Base-by-base conservation (phyloP, 2,888 invertebrate genomes). In the Myathropa florea region DNA sequence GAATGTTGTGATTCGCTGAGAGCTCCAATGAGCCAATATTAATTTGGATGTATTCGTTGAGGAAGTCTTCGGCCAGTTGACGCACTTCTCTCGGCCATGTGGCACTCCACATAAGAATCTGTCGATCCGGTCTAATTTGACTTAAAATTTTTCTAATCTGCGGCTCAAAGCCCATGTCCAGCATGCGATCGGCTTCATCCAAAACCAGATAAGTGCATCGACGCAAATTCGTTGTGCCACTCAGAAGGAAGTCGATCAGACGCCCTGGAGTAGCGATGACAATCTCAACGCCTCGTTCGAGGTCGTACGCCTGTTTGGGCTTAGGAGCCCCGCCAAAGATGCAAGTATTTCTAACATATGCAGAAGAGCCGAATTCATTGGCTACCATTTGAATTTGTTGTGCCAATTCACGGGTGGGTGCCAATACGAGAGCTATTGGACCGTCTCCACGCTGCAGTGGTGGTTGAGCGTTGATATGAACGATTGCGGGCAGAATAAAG, bases 71-170 rank as follows among this genome's bases (percentile, higher is more conserved):
- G 23, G 99, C 99, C 87, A 99, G 93, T 89, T 96, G 96, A 88
- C 96, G 95, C 2, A 99, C 98, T 94, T 99, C 99, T 91, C 97
- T 98, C 0, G 99, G 99, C 99, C 99, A 99, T n/a, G 99, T 99
- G 0, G 99, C 99, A 88, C 98, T 98, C 97, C 98, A 99, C 99
- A 99, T 99, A 59, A 99, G 94, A 14, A 98, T 98, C 93, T 99
- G 99, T 90, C 99, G 94, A 91, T 98, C 98, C 18, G 98, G 98
- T 89, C 98, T 94, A 89, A 98, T 97, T 93, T 98, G 98, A 90
- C 97, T 97, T 89, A 98, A 95, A 90, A 98, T 97, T 93, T 98
- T 98, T 72, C 98, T 94, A 89, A 98, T 98, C 93, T 98, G 98
- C 3, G 98, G 98, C 92, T 98, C 98, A 92, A 98, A 98, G 87